Evolutionary conservation across 1,140 invertebrate species (phyloP).

Genomic region (Sitophilus oryzae): DNA sequence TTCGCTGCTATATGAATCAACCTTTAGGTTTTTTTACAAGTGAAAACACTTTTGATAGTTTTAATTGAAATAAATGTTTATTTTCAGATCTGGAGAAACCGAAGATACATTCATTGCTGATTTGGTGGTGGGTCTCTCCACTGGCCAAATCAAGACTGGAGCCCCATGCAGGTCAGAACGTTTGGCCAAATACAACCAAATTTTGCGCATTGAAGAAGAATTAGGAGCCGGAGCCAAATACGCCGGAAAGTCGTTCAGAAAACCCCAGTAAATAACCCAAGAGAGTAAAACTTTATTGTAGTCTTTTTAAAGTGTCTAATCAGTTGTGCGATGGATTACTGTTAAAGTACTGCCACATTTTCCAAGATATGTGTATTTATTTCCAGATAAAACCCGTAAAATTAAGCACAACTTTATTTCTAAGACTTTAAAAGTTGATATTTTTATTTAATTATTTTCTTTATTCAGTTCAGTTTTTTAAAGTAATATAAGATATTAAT

Average conservation of each 20-base stretch:
- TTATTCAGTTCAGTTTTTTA: too few species aligned
- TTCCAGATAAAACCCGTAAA: too few species aligned
- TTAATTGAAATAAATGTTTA: background rate
- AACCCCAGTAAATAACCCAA: slow-evolving; percentile 46
- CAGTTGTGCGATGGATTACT: background rate
- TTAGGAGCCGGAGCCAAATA: slow-evolving; percentile 86
- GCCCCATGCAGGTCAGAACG: slow-evolving; percentile 97
- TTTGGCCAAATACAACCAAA: slow-evolving; percentile 98
- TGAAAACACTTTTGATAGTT: too few species aligned
- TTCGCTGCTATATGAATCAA: too few species aligned
- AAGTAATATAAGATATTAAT: too few species aligned
- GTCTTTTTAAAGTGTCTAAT: background rate
- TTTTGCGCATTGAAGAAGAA: slow-evolving; percentile 97
- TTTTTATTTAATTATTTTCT: too few species aligned
- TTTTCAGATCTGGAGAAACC: slow-evolving; percentile 85
- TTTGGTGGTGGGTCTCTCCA: slow-evolving; percentile 92
- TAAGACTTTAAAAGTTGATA: too few species aligned
- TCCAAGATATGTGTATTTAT: too few species aligned
- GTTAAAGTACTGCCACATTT: background rate
- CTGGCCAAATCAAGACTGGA: slow-evolving; percentile 98
- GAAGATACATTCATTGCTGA: slow-evolving; percentile 99
- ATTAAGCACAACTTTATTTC: too few species aligned
- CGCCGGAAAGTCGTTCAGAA: slow-evolving; percentile 93
- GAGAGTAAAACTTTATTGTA: background rate
- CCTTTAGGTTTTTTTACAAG: too few species aligned